phyloP scores from a whole-genome alignment of 2,113 vertebrate genomes.

The Aldabrachelys gigantea region DNA sequence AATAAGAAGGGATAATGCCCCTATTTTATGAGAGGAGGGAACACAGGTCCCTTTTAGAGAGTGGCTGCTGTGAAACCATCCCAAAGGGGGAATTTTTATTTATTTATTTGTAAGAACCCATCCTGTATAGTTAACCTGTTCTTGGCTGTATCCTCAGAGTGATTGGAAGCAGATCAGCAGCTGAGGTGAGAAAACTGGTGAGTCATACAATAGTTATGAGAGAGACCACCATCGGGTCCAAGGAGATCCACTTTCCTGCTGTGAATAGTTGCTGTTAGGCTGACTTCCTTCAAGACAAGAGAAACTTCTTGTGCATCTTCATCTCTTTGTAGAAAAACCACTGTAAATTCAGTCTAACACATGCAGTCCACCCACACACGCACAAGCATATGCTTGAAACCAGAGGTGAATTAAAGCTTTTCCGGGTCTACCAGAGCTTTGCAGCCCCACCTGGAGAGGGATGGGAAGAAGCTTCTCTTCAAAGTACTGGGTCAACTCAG shows the following conservation, averaged over 20 bases:
- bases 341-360: neutral
- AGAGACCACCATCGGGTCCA: neutral
- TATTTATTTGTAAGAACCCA: neutral
- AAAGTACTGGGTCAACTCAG: neutral
- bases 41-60: neutral
- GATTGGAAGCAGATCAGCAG: neutral
- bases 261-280: fast-evolving
- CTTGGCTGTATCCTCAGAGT: fast-evolving
- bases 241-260: neutral
- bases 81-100: neutral
- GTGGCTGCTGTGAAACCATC: constrained; percentile 26
- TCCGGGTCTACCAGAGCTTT: neutral
- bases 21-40: constrained; percentile 22
- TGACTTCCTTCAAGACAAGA: fast-evolving
- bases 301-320: fast-evolving
- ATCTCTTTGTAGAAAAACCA: fast-evolving
- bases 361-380: neutral
- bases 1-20: neutral
- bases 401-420: neutral
- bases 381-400: neutral
- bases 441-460: fast-evolving
- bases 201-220: neutral
- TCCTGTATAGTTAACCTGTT: neutral
- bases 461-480: neutral
- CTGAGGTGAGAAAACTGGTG: neutral